A percentile compares a stretch with the other conserved stretches of the same genome.
phyloP scores from a whole-genome alignment of 2,797 vertebrate genomes.

The Thunnus albacares region DNA sequence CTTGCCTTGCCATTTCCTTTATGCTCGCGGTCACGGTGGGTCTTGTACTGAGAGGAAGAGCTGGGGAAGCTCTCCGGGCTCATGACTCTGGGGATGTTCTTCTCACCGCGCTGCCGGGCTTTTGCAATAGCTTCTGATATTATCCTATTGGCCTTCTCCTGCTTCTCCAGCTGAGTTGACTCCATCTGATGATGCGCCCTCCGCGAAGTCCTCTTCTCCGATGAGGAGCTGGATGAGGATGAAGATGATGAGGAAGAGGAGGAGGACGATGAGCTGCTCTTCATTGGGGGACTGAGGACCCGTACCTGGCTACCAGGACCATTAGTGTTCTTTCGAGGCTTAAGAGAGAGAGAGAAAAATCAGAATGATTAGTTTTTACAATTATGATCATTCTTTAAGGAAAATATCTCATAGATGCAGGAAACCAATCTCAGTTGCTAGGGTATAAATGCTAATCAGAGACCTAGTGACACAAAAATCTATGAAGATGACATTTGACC shows the following conservation, averaged over 20 bases:
- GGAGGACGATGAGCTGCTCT: constrained; percentile 88
- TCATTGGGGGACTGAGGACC: constrained; percentile 95
- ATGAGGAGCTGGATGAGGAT: constrained; percentile 85
- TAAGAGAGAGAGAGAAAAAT: constrained; percentile 44
- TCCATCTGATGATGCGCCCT: constrained; percentile 83
- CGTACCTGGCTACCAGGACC: constrained; percentile 91
- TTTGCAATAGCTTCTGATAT: constrained; percentile 98
- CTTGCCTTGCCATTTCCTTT: constrained; percentile 85
- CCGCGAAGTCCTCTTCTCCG: constrained; percentile 92
- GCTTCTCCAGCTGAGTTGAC: constrained; percentile 89
- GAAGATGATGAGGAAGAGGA: constrained; percentile 85
- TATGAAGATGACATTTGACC: constrained; percentile 12
- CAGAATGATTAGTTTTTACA: constrained; percentile 13
- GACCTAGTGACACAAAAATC: constrained; percentile 1
- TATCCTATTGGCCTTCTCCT: constrained; percentile 98
- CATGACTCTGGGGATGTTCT: constrained; percentile 98
- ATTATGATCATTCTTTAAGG: not conserved
- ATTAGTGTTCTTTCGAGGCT: constrained; percentile 99
- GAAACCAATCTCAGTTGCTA: not conserved
- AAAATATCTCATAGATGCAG: constrained; percentile 11
- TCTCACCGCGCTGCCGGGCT: constrained; percentile 96
- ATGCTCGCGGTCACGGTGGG: constrained; percentile 86
- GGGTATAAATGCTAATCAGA: not conserved
- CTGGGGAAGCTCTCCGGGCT: constrained; percentile 98
- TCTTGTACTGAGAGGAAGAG: constrained; percentile 87